Conservation (phyloP, 1,140 invertebrate genomes). For the Lysiphlebus fabarum region DNA sequence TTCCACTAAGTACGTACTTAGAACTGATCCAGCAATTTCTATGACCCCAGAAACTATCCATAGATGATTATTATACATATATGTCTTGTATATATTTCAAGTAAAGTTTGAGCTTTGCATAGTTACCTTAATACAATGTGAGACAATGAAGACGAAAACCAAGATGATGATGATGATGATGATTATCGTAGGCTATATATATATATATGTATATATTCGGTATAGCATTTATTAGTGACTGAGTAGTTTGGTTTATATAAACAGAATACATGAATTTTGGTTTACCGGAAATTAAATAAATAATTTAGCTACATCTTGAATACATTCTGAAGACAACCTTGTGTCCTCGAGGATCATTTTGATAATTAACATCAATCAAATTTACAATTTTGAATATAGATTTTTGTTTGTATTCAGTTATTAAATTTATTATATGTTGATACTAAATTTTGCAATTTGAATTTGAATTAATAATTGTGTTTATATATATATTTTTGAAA, state of each 20-base stretch:
- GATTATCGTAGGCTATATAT: neutral
- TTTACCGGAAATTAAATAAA: constrained; percentile 54
- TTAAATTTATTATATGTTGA: no score
- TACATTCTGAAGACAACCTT: constrained; percentile 8
- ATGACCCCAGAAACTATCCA: neutral
- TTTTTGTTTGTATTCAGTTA: no score
- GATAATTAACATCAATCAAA: constrained; percentile 26
- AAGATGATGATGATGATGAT: neutral
- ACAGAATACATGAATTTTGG: constrained; percentile 32
- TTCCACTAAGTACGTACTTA: constrained; percentile 53
- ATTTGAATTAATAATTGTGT: no score
- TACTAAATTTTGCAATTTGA: no score
- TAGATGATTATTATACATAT: constrained; percentile 7
- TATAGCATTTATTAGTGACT: neutral
- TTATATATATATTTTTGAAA: no score
- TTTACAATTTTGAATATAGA: neutral
- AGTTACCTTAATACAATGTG: constrained; percentile 1
- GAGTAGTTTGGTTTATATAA: constrained; percentile 4
- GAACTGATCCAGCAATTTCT: constrained; percentile 41
- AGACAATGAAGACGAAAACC: no score
- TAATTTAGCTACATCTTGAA: constrained; percentile 39
- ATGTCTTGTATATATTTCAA: neutral
- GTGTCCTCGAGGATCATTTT: constrained; percentile 4
- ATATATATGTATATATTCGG: no score
- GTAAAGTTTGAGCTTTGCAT: no score